A percentile compares a stretch with the other conserved stretches of the same genome.
Conservation (phyloP, 2,113 vertebrate species). For the Festucalex cinctus region DNA sequence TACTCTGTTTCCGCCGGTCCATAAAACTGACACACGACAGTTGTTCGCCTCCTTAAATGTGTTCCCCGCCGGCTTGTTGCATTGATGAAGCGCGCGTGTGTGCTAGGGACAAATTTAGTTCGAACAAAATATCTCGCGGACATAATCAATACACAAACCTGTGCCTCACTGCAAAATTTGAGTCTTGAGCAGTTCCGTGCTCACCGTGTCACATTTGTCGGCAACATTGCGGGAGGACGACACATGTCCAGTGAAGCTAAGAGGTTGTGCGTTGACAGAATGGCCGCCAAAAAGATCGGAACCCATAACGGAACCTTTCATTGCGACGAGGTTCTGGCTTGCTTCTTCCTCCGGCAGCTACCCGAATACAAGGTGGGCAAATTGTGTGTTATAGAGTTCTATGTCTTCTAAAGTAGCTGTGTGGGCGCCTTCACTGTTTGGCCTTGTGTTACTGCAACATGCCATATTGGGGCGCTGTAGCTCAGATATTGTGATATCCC, state of each 20-base stretch:
- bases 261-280: slow-evolving; percentile 52
- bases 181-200: neutral
- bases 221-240: neutral
- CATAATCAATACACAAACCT: neutral
- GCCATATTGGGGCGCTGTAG: neutral
- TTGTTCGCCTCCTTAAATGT: slow-evolving; percentile 40
- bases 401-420: neutral
- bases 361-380: slow-evolving; percentile 80
- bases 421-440: neutral
- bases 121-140: neutral
- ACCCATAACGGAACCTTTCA: slow-evolving; percentile 94
- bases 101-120: neutral
- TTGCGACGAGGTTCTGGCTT: slow-evolving; percentile 91
- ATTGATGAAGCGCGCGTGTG: neutral
- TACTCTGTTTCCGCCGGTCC: neutral
- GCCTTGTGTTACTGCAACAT: neutral
- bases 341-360: slow-evolving; percentile 83
- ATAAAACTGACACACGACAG: slow-evolving; percentile 9
- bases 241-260: slow-evolving; percentile 64
- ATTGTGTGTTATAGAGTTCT: neutral
- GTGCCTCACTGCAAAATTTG: neutral
- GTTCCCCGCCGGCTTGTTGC: slow-evolving; percentile 17
- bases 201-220: neutral
- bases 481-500: neutral
- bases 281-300: slow-evolving; percentile 76